Evolutionary conservation across 2,797 vertebrate genomes (phyloP).

Genomic region (Darevskia mixta): DNA sequence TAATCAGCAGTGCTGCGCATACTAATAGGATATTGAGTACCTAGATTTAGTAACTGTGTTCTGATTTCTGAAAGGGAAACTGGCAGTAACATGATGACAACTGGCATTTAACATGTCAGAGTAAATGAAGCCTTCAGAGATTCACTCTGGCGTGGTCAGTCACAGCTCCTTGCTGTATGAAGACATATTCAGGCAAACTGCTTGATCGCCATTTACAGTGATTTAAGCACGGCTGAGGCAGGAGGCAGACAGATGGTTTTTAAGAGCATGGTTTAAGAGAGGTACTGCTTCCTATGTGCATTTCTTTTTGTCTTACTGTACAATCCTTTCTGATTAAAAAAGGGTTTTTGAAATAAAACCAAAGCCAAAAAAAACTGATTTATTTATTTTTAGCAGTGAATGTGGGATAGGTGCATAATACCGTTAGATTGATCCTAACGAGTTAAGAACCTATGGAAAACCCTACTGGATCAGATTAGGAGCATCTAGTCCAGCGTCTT

Average conservation of each 20-base stretch:
- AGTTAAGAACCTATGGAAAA: no score
- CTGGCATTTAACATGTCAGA: slow-evolving; percentile 10
- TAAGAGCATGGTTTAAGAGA: no score
- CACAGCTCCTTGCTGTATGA: not conserved
- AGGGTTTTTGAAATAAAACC: not conserved
- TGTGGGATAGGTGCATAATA: no score
- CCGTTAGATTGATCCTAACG: no score
- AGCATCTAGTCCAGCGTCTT: no score
- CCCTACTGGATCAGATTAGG: no score
- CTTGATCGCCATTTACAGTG: not conserved
- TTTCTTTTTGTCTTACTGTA: not conserved
- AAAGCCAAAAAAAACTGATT: not conserved
- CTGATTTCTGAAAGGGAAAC: slow-evolving; percentile 22
- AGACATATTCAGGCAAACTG: not conserved
- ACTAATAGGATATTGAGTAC: not conserved
- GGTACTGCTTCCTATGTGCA: not conserved
- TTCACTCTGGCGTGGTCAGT: not conserved
- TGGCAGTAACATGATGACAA: slow-evolving; percentile 15
- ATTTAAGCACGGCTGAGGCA: not conserved
- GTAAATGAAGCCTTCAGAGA: not conserved
- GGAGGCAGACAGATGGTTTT: not conserved
- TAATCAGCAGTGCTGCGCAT: not conserved
- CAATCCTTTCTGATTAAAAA: not conserved
- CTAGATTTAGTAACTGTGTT: slow-evolving; percentile 18
- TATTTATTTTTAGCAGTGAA: not conserved